Evolutionary conservation across 2,888 invertebrate genomes (phyloP).

Genomic region (Lepidocyrtinus sp.): DNA sequence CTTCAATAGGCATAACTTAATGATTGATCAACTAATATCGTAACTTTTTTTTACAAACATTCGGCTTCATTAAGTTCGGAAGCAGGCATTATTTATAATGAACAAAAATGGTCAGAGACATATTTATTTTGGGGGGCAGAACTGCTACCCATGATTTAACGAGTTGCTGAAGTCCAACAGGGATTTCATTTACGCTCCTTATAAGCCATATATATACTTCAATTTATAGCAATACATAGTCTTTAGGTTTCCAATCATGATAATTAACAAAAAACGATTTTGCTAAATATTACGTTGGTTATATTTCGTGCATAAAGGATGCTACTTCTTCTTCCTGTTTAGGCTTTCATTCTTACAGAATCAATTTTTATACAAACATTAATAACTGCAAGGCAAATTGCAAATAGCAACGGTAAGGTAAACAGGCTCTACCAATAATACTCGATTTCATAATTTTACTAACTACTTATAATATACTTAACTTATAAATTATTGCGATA

Average conservation of each 20-base stretch:
- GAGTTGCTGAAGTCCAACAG: too few relatives aligned
- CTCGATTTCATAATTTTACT: constrained; percentile 12
- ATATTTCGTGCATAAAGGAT: constrained; percentile 1
- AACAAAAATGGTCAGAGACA: not conserved
- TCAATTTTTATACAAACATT: constrained; percentile 8
- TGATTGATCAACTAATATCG: not conserved
- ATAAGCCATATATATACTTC: not conserved
- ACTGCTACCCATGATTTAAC: not conserved
- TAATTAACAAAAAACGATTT: not conserved
- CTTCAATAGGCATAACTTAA: constrained; percentile 19
- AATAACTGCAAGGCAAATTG: not conserved
- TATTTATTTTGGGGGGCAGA: constrained; percentile 1
- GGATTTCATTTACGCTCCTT: not conserved
- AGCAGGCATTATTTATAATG: not conserved
- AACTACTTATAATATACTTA: not conserved
- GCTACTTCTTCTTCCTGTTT: constrained; percentile 36
- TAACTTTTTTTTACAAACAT: not conserved
- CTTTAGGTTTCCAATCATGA: constrained; percentile 4
- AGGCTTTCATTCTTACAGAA: constrained; percentile 39
- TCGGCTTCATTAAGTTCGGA: not conserved
- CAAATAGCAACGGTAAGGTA: too few relatives aligned
- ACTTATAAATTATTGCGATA: not conserved
- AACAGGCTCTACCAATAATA: constrained; percentile 8
- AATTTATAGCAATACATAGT: constrained; percentile 9
- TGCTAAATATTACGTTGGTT: not conserved